Percentiles rank a stretch among this genome's conserved stretches.
Evolutionary conservation across 2,888 invertebrate species (phyloP).

Genomic region (Cremastinae sp.): DNA sequence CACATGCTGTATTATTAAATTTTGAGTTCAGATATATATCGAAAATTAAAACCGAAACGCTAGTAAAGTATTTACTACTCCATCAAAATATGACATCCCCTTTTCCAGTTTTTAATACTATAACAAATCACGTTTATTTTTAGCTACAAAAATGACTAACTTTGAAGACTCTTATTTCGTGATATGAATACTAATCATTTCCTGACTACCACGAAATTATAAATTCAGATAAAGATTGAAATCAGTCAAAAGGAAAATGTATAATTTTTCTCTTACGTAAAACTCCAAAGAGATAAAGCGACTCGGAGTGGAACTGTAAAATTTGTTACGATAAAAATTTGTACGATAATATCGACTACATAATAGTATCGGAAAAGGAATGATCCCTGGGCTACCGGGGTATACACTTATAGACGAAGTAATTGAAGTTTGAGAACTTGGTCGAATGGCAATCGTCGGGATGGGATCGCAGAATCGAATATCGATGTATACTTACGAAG

Average conservation of each 20-base stretch:
- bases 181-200: too few species aligned
- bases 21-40: too few species aligned
- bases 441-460: conserved; percentile 33
- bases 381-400: conserved; percentile 26
- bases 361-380: conserved; percentile 34
- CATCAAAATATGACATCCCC: too few species aligned
- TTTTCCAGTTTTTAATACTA: too few species aligned
- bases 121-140: too few species aligned
- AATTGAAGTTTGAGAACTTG: conserved; percentile 52
- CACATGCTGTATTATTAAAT: too few species aligned
- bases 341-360: conserved; percentile 45
- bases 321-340: conserved; percentile 11
- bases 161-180: too few species aligned
- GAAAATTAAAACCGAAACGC: too few species aligned
- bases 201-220: too few species aligned
- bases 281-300: background rate
- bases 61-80: too few species aligned
- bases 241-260: background rate
- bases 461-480: conserved; percentile 51
- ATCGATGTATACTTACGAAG: conserved; percentile 35
- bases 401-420: conserved; percentile 16
- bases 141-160: too few species aligned
- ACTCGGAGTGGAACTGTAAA: background rate
- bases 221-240: too few species aligned
- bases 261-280: background rate